These are phyloP conservation scores for Oncorhynchus nerka DNA, from an alignment of 2,113 vertebrate species.

Conservation along the genomic window DNA sequence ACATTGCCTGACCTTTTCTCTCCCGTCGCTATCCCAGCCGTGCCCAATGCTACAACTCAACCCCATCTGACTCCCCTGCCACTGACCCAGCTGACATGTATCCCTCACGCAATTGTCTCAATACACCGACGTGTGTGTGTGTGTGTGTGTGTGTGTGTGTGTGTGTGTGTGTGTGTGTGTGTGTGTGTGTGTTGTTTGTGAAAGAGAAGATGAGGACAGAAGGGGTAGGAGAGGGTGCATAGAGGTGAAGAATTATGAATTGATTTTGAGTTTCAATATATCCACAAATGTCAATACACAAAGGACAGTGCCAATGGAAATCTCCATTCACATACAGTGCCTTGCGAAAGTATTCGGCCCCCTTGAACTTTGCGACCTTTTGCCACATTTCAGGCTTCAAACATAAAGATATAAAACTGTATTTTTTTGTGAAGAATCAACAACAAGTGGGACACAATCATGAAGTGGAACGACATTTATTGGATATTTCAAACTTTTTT, in stretches of 20 bases:
- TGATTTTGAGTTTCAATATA: too few species aligned
- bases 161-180: constrained; percentile 25
- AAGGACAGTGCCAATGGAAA: too few species aligned
- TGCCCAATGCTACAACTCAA: constrained; percentile 30
- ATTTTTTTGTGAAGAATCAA: too few species aligned
- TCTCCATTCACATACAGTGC: too few species aligned
- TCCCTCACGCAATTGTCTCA: constrained; percentile 60
- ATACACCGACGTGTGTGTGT: constrained; percentile 47
- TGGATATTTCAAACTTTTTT: too few species aligned
- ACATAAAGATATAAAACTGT: too few species aligned
- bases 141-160: constrained; percentile 7
- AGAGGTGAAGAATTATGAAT: background rate
- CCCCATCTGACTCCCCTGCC: background rate
- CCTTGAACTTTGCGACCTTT: too few species aligned
- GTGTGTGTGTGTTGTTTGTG: constrained; percentile 14
- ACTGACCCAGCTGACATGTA: constrained; percentile 53
- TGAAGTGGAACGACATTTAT: too few species aligned
- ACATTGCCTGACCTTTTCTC: constrained; percentile 78
- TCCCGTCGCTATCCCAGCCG: constrained; percentile 61
- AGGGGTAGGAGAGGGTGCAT: background rate
- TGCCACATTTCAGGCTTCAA: too few species aligned
- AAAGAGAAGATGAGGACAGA: background rate
- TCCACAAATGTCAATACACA: too few species aligned
- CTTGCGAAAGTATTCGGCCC: too few species aligned
- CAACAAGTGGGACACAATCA: too few species aligned